Percentiles rank a stretch among this genome's conserved stretches.
These are phyloP conservation scores for Eudasyphora cyanicolor DNA, from an alignment of 2,888 invertebrate species.

Conservation along the genomic window DNA sequence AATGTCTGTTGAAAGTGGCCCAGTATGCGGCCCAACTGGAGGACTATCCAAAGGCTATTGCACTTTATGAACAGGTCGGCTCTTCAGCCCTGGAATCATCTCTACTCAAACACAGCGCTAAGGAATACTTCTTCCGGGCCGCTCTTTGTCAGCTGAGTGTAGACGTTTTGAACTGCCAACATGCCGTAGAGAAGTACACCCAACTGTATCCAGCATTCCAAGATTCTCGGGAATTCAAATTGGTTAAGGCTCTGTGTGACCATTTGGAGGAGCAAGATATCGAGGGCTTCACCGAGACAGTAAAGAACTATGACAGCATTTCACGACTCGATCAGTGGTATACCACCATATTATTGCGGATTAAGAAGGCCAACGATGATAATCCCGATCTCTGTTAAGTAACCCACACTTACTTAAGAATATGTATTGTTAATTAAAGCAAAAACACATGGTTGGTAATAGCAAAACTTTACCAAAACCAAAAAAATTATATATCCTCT, in stretches of 20 bases:
- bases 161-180: constrained; percentile 95
- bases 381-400: constrained; percentile 89
- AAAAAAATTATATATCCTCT: constrained; percentile 22
- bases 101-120: constrained; percentile 97
- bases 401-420: constrained; percentile 87
- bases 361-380: constrained; percentile 94
- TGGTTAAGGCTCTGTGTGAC: constrained; percentile 93
- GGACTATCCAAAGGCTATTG: constrained; percentile 97
- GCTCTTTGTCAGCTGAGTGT: constrained; percentile 97
- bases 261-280: constrained; percentile 97
- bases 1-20: constrained; percentile 98
- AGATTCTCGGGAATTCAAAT: constrained; percentile 96
- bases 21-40: constrained; percentile 98
- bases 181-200: constrained; percentile 95
- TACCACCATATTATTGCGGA: constrained; percentile 94
- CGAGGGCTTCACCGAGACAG: constrained; percentile 96
- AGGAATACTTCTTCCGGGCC: constrained; percentile 98
- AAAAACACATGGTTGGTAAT: constrained; percentile 22
- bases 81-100: constrained; percentile 95
- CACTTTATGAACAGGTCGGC: constrained; percentile 97
- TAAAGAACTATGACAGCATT: constrained; percentile 97
- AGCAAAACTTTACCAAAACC: constrained; percentile 20
- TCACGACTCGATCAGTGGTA: constrained; percentile 98
- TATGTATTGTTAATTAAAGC: constrained; percentile 7
- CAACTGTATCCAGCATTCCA: constrained; percentile 97